A percentile compares a stretch with the other conserved stretches of the same genome.
These are phyloP conservation scores for Gymnocheta viridis DNA, from an alignment of 2,888 invertebrate genomes.

Conservation along the genomic window DNA sequence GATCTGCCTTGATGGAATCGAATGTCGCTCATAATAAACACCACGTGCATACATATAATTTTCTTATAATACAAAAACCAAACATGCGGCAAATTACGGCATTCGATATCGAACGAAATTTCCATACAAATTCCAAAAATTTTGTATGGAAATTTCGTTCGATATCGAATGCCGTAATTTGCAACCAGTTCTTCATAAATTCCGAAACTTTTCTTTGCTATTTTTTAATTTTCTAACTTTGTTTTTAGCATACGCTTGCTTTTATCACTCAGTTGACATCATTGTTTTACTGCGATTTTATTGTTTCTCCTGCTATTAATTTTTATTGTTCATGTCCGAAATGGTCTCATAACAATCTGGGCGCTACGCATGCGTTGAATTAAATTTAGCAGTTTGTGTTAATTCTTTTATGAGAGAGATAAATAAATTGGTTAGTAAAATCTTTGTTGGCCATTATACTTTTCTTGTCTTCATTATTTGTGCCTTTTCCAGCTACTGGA, in stretches of 20 bases:
- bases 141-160: too few species aligned
- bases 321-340: constrained; percentile 1
- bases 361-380: constrained; percentile 37
- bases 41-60: too few species aligned
- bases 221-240: too few species aligned
- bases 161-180: too few species aligned
- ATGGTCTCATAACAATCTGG: constrained; percentile 18
- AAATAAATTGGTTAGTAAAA: background rate
- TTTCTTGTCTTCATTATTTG: background rate
- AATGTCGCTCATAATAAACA: too few species aligned
- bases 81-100: too few species aligned
- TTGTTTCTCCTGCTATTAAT: background rate
- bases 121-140: too few species aligned
- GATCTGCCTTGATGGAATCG: too few species aligned
- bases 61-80: too few species aligned
- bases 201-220: too few species aligned
- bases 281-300: background rate
- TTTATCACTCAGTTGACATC: background rate
- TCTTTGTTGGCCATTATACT: background rate
- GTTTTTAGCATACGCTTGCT: background rate
- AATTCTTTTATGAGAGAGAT: background rate
- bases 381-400: constrained; percentile 16
- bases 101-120: too few species aligned
- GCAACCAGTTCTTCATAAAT: too few species aligned
- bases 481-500: constrained; percentile 28